Base-by-base conservation (phyloP, 2,888 invertebrate genomes). In the Clostera curtula region DNA sequence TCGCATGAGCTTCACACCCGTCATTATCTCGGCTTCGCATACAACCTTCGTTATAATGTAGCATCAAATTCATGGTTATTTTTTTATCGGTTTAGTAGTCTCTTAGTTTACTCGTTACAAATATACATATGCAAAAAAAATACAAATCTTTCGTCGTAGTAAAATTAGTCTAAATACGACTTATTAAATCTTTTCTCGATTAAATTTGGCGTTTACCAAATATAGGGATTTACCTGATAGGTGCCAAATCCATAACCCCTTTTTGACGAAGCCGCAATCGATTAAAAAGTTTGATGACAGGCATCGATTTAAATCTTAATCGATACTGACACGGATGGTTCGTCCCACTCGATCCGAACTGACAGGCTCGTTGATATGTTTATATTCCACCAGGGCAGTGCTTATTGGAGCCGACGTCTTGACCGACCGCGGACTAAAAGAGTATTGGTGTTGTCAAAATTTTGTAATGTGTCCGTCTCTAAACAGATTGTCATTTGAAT, bases 361-460 rank as follows among this genome's bases (percentile, higher is more conserved):
- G 49, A 49, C 49, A 49, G 32, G 45, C 23, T 31, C 49, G 37
- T 29, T 44, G 47, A 46, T 46, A 46, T 49, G 49, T 49, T 49
- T 49, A 46, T 34, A 44, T 49, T 46, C 43, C 34, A 31, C 35
- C 36, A 29, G 41, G 46, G 44, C 44, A 49, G 31, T 32, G 43
- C 37, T 37, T 41, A 49, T 49, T 49, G 42, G 22, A 18, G 34
- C 29, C 29, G 42, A 49, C 38, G 25, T 37, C 25, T 25, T 46
- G 44, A 37, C 32, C 35, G 46, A 37, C 30, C 37, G 30, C 34
- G 43, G 24, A 15, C 34, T 36, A 37, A 49, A 40, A 43, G 44
- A 43, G 40, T 37, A 23, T 9, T 23, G 14, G 14, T 14, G 14
- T 15, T 23, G 23, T 23, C 23, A 23, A 23, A 9, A 15, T 15